Evolutionary conservation across 92 coral and sea anemone species (phyloP).

Genomic region (Phymanthus crucifer): DNA sequence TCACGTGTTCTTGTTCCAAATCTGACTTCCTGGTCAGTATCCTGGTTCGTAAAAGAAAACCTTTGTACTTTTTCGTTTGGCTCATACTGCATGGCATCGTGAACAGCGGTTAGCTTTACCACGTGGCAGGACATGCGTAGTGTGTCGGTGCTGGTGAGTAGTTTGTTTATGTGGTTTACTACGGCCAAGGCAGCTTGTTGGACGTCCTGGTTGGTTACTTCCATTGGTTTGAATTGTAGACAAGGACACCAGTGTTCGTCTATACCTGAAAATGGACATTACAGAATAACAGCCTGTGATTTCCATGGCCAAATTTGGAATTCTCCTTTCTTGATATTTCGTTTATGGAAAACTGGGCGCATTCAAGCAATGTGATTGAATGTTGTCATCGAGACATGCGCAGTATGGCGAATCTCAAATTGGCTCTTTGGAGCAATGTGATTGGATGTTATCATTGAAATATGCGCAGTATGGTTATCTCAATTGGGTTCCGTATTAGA

Average conservation of each 20-base stretch:
- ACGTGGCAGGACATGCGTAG: constrained; percentile 51
- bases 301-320: no score
- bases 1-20: constrained; percentile 64
- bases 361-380: no score
- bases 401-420: no score
- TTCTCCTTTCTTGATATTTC: no score
- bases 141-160: constrained; percentile 43
- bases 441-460: no score
- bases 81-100: constrained; percentile 54
- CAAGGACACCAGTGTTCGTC: constrained; percentile 98
- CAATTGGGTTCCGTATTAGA: no score
- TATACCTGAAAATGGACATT: constrained; percentile 47
- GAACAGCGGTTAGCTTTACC: constrained; percentile 48
- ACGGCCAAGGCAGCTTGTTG: constrained; percentile 58
- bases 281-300: background rate
- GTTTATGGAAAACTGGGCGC: no score
- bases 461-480: no score
- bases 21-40: constrained; percentile 55
- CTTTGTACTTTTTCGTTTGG: constrained; percentile 70
- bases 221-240: constrained; percentile 64
- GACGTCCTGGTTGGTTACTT: constrained; percentile 35
- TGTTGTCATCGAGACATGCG: no score
- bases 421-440: no score
- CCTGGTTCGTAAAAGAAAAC: constrained; percentile 72
- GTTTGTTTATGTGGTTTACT: constrained; percentile 54